Base-by-base conservation (phyloP, 2,113 vertebrate species). In the Madoqua kirkii region DNA sequence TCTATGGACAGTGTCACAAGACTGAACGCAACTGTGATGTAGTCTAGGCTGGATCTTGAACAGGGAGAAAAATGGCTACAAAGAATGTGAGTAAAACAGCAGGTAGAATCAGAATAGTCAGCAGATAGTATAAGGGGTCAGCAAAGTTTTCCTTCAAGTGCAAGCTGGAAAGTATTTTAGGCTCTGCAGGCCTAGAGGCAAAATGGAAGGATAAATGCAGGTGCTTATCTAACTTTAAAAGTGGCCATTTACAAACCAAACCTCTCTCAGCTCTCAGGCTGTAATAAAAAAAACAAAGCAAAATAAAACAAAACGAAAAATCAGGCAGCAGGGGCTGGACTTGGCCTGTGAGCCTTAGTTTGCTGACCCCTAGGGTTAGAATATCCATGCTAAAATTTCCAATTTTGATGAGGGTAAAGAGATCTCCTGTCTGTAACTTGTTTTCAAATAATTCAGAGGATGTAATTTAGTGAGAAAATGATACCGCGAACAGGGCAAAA, bases 21-120 rank as follows among this genome's bases (percentile, higher is more conserved):
- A 59, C 57, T 0, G 21, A 82, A 64, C 2, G 4, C 15, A 11
- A 78, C 48, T 2, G 40, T n/a, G 29, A 19, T 6, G 3, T 1
- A 13, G 15, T 29, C 60, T 4, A 2, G 12, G 62, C 7, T 31
- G 71, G 52, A 45, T 31, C 40, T n/a, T 55, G 48, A 86, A 25
- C 11, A 13, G 10, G 23, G 25, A 82, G 71, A 16, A 25, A 90
- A 81, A 50, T 3, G 2, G 15, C 71, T 57, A 3, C 0, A 8
- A 82, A 52, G 27, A 27, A 19, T 6, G 12, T 12, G 21, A 54
- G 17, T 1, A 17, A 23, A 48, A 36, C 27, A 6, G 33, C 0
- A 16, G 76, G 57, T 2, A 31, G 10, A 60, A 40, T 13, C 7
- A 4, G 67, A 23, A 74, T 2, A 19, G 67, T 57, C 43, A 7